Base-by-base conservation (phyloP, 2,888 invertebrate species). In the Polyploca ridens region DNA sequence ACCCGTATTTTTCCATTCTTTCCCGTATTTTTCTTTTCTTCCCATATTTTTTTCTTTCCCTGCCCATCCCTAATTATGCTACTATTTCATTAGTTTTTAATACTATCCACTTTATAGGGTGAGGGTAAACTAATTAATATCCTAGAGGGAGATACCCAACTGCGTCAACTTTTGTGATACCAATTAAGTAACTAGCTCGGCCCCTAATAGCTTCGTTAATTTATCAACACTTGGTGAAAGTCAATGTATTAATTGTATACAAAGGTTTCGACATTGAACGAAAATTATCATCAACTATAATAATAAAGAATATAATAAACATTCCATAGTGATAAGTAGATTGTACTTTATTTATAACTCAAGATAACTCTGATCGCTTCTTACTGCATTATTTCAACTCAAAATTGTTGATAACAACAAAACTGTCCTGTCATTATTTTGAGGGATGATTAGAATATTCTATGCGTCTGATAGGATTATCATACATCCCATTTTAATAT, bases 41-140 rank as follows among this genome's bases (percentile, higher is more conserved):
- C n/a, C n/a, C n/a, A n/a, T n/a, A n/a, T n/a, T n/a, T n/a, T n/a
- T n/a, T n/a, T n/a, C n/a, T n/a, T n/a, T n/a, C n/a, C n/a, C n/a
- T n/a, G n/a, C n/a, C n/a, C n/a, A n/a, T n/a, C n/a, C n/a, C n/a
- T n/a, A n/a, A n/a, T n/a, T n/a, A 41, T 41, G 0, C 41, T 41
- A 41, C 3, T 8, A 41, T 41, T 41, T 41, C 10, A 41, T 41
- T 11, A 41, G 10, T 2, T 44, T 44, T 44, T 13, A 4, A 46
- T 46, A 4, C n/a, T n/a, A 46, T 0, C 44, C 14, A 44, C 4
- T 5, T 46, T 46, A 46, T 46, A n/a, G n/a, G 46, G n/a, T 46
- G n/a, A n/a, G 46, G n/a, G 46, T 46, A 46, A 46, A 46, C 46
- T 46, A 46, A 46, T 46, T 46, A 46, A 46, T 46, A 46, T 46